Percentiles rank a stretch among this genome's conserved stretches.
Evolutionary conservation across 2,113 vertebrate species (phyloP).

Genomic region (Notothenia rossii): DNA sequence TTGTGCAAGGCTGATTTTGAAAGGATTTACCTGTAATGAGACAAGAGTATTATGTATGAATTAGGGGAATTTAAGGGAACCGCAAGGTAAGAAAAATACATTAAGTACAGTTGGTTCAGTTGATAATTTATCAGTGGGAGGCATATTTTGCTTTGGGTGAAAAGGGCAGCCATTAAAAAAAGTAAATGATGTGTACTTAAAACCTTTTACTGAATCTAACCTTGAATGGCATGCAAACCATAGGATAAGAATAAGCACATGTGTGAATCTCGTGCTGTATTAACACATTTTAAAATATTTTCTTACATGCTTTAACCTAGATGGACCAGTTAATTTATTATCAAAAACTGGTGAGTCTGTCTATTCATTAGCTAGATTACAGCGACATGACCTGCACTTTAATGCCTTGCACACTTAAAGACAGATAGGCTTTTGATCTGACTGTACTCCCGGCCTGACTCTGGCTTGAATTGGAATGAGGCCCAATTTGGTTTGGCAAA

Average conservation of each 20-base stretch:
- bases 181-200: background rate
- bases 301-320: background rate
- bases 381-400: constrained; percentile 21
- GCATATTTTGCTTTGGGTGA: background rate
- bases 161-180: no score
- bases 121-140: background rate
- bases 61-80: background rate
- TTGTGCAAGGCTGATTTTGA: background rate
- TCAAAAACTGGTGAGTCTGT: constrained; percentile 5
- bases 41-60: background rate
- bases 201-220: background rate
- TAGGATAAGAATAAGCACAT: background rate
- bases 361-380: constrained; percentile 10
- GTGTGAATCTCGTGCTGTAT: background rate
- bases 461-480: constrained; percentile 18
- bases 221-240: no score
- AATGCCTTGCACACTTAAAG: constrained; percentile 16
- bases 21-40: background rate
- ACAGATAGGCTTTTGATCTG: constrained; percentile 45
- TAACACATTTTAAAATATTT: background rate
- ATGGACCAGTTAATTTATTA: background rate
- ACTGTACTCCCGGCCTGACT: constrained; percentile 15
- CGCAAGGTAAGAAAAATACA: background rate
- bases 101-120: background rate
- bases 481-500: constrained; percentile 31